Conservation (phyloP, 2,888 invertebrate genomes). For the Pomacea canaliculata region DNA sequence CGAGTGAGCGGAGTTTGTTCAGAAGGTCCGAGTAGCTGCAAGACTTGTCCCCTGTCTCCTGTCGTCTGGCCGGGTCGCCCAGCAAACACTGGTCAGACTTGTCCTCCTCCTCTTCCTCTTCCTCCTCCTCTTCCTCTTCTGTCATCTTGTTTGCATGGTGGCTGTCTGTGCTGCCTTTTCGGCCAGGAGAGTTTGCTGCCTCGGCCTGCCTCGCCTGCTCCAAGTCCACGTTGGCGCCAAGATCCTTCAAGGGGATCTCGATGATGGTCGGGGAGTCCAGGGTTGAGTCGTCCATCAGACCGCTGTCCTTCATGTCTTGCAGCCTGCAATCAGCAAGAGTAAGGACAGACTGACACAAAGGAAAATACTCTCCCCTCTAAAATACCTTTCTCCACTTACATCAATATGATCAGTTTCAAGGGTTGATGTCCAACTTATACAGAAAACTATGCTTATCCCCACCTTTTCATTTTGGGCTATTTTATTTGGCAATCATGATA, state of each 20-base stretch:
- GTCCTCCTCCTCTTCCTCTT: conserved; percentile 23
- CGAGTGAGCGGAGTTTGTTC: conserved; percentile 9
- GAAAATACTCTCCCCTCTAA: too few relatives aligned
- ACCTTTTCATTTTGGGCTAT: too few relatives aligned
- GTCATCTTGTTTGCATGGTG: not conserved
- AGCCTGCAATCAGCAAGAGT: conserved; percentile 44
- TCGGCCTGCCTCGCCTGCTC: conserved; percentile 15
- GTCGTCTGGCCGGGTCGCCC: conserved; percentile 3
- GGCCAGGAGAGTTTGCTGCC: not conserved
- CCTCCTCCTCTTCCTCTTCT: conserved; percentile 8
- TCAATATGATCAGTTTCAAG: too few relatives aligned
- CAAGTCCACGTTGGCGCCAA: conserved; percentile 52
- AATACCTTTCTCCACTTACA: too few relatives aligned
- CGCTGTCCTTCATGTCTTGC: conserved; percentile 58
- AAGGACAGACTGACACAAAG: not conserved
- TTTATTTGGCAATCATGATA: too few relatives aligned
- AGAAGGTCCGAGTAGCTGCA: conserved; percentile 20
- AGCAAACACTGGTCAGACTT: conserved; percentile 34
- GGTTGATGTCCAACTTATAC: too few relatives aligned
- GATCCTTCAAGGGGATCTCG: conserved; percentile 56
- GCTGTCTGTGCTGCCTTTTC: not conserved
- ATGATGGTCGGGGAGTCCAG: conserved; percentile 47
- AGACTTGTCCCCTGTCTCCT: conserved; percentile 2
- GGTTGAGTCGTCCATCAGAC: conserved; percentile 50
- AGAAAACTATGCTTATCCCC: too few relatives aligned